Evolutionary conservation across 2,888 invertebrate species (phyloP), one percentile per base, ranked within the genome.

Genomic region (Leucophora obtusa): DNA sequence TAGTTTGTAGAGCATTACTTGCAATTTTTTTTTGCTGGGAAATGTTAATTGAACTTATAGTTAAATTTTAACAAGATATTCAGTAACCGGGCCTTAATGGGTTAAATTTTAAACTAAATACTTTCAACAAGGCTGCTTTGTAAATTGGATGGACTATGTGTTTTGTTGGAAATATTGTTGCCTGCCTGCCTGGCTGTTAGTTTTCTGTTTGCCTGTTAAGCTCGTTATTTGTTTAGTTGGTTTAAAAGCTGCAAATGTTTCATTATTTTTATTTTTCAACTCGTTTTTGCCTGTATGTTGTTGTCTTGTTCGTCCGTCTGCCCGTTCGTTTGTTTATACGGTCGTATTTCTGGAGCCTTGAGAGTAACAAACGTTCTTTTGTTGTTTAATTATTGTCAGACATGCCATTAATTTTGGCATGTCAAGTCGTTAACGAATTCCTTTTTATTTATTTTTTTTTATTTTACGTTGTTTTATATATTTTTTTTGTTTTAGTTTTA

Each of bases 341-440:
- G 35, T 50, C 47, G 28, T 58, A 43, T 54, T 15, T 54, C 17
- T 62, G 80, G 72, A 81, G 80, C 80, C 80, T 81, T 81, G 76
- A 81, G 69, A 77, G 72, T 70, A 77, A 71, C 77, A 63, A 75
- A 73, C 51, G 76, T 81, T 82, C 74, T 82, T 85, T 86, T 86
- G 85, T 86, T 89, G 86, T 88, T 89, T 88, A 88, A 89, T 89
- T 89, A 88, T 89, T 87, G 86, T 88, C 86, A 84, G 86, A 86
- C 87, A 86, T 87, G 87, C 87, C 89, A 89, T 89, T 89, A 89
- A 89, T 89, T 89, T 89, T 85, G 87, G 89, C 89, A 89, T 89
- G 90, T 86, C 87, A 87, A 85, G 88, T 88, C 86, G 88, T 87
- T 87, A 88, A 88, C 87, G 86, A 86, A 87, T 88, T 88, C 87